Evolutionary conservation across 2,888 invertebrate genomes (phyloP).

Genomic region (Drosophila subsilvestris): DNA sequence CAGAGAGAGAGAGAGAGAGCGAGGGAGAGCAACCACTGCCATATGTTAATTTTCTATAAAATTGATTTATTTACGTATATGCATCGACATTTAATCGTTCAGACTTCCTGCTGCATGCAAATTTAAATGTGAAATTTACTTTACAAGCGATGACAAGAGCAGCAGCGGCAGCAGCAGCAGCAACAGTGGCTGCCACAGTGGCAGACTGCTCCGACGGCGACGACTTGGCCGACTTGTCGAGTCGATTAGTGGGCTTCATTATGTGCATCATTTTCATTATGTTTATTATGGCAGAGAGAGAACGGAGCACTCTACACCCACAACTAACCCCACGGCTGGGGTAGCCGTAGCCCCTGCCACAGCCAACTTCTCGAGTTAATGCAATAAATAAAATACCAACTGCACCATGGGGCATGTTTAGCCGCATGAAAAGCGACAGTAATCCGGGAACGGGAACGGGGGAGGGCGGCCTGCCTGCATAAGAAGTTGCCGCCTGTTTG

Average conservation of each 20-base stretch:
- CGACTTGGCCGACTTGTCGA: slow-evolving; percentile 17
- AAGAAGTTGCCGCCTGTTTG: slow-evolving; percentile 77
- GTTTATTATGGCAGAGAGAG: slow-evolving; percentile 62
- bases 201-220: background rate
- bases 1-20: background rate
- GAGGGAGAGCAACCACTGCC: slow-evolving; percentile 21
- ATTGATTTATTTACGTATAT: slow-evolving; percentile 56
- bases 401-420: slow-evolving; percentile 78
- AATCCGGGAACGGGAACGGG: slow-evolving; percentile 46
- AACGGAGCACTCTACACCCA: background rate
- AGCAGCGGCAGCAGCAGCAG: background rate
- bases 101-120: slow-evolving; percentile 50
- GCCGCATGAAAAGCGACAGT: slow-evolving; percentile 79
- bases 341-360: slow-evolving; percentile 14
- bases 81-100: slow-evolving; percentile 56
- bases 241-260: slow-evolving; percentile 77
- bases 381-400: slow-evolving; percentile 79
- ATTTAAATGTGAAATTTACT: slow-evolving; percentile 20
- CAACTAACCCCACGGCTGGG: background rate
- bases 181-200: background rate
- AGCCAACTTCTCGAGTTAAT: slow-evolving; percentile 71
- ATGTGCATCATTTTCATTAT: slow-evolving; percentile 76
- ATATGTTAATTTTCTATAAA: slow-evolving; percentile 59
- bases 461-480: slow-evolving; percentile 50
- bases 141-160: slow-evolving; percentile 5